These are phyloP conservation scores for Muntiacus muntjak DNA, from an alignment of 2,113 vertebrate genomes.

Conservation along the genomic window DNA sequence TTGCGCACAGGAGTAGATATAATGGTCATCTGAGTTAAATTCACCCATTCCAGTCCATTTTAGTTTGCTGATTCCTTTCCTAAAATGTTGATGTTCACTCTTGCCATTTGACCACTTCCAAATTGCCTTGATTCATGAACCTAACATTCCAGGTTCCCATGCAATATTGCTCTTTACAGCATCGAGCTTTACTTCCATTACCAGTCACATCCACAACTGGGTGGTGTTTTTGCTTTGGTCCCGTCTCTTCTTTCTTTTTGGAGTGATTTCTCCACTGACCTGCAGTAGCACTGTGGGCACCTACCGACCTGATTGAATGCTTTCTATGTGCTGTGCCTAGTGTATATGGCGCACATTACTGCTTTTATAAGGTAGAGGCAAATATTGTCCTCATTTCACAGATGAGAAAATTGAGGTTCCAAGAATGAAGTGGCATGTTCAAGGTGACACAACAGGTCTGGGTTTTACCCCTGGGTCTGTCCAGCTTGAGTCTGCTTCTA, in stretches of 20 bases:
- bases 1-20: not conserved
- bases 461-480: not conserved
- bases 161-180: not conserved
- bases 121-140: not conserved
- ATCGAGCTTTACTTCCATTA: not conserved
- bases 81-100: not conserved
- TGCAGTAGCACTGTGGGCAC: not conserved
- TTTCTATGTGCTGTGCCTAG: accelerated
- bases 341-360: not conserved
- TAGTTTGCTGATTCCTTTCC: not conserved
- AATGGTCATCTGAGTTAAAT: not conserved
- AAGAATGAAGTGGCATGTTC: not conserved
- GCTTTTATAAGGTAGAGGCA: not conserved
- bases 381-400: not conserved
- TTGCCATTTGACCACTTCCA: not conserved
- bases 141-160: not conserved
- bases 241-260: not conserved
- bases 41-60: not conserved
- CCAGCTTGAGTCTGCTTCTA: not conserved
- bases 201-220: not conserved
- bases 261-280: not conserved
- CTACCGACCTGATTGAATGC: accelerated
- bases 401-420: not conserved
- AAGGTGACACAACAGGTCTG: not conserved
- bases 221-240: not conserved